A percentile compares a stretch with the other conserved stretches of the same genome.
These are phyloP conservation scores for Clarias platycephalus DNA, from an alignment of 2,797 vertebrate species.

Conservation along the genomic window DNA sequence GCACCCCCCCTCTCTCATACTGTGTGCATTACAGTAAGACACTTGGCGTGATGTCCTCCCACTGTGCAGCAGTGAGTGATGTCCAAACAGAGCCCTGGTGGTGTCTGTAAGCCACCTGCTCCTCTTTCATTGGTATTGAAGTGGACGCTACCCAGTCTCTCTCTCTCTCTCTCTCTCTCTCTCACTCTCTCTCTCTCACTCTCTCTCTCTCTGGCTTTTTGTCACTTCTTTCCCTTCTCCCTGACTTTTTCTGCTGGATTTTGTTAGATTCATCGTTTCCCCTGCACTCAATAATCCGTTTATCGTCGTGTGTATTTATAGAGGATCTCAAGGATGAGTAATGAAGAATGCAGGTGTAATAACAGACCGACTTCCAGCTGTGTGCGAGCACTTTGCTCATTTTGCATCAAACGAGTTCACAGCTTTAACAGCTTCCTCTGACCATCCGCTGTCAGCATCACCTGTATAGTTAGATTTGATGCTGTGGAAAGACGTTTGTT, in stretches of 20 bases:
- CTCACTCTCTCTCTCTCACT: not conserved
- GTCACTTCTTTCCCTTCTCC: no score
- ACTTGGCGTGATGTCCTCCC: constrained; percentile 45
- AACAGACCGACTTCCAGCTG: not conserved
- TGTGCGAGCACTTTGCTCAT: not conserved
- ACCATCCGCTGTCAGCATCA: not conserved
- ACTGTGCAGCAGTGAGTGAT: constrained; percentile 38
- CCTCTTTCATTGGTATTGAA: constrained; percentile 45
- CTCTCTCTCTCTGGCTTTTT: constrained; percentile 8
- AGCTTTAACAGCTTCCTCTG: not conserved
- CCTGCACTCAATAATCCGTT: not conserved
- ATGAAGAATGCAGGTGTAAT: not conserved
- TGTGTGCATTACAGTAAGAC: constrained; percentile 43
- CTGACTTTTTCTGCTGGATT: not conserved
- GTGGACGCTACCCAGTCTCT: constrained; percentile 18
- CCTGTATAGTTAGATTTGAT: not conserved
- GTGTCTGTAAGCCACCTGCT: constrained; percentile 58
- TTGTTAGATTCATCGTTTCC: not conserved
- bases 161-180: not conserved
- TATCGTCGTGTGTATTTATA: not conserved
- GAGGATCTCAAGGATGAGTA: not conserved
- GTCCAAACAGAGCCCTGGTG: constrained; percentile 49
- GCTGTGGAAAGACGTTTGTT: not conserved
- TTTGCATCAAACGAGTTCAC: not conserved
- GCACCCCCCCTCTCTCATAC: not conserved